These are phyloP conservation scores for Ceyx cyanopectus DNA, from an alignment of 2,113 vertebrate genomes.

Conservation along the genomic window DNA sequence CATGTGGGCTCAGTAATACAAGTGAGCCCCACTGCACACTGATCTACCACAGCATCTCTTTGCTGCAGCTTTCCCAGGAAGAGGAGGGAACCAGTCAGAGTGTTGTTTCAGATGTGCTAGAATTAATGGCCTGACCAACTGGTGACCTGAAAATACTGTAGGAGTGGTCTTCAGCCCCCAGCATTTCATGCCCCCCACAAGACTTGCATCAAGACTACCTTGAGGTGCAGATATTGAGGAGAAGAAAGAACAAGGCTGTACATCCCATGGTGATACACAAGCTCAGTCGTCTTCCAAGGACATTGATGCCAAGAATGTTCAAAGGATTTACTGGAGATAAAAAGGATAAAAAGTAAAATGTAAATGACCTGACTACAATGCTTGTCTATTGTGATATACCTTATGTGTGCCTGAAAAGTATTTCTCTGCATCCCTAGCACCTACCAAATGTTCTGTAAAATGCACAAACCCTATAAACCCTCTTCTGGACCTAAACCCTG, in stretches of 20 bases:
- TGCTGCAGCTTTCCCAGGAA: neutral
- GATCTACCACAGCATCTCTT: neutral
- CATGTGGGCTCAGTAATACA: neutral
- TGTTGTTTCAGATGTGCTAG: neutral
- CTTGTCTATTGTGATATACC: neutral
- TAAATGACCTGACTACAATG: neutral
- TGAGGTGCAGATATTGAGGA: slow-evolving; percentile 90
- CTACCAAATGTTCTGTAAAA: neutral
- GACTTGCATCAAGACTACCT: slow-evolving; percentile 73
- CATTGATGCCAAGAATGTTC: slow-evolving; percentile 88
- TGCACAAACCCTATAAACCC: neutral
- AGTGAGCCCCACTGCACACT: neutral
- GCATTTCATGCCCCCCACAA: rapidly evolving
- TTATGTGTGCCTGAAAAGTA: neutral
- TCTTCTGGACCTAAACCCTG: neutral
- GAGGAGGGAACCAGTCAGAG: neutral
- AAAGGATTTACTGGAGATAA: slow-evolving; percentile 86
- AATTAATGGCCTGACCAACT: neutral
- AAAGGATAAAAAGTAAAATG: neutral
- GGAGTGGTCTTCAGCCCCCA: neutral
- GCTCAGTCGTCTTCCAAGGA: slow-evolving; percentile 84
- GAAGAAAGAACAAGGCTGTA: slow-evolving; percentile 87
- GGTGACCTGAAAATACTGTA: neutral
- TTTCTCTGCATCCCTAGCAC: neutral
- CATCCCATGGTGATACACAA: slow-evolving; percentile 86